These are phyloP conservation scores for Choristoneura fumiferana DNA, from an alignment of 1,140 invertebrate species.

Conservation along the genomic window DNA sequence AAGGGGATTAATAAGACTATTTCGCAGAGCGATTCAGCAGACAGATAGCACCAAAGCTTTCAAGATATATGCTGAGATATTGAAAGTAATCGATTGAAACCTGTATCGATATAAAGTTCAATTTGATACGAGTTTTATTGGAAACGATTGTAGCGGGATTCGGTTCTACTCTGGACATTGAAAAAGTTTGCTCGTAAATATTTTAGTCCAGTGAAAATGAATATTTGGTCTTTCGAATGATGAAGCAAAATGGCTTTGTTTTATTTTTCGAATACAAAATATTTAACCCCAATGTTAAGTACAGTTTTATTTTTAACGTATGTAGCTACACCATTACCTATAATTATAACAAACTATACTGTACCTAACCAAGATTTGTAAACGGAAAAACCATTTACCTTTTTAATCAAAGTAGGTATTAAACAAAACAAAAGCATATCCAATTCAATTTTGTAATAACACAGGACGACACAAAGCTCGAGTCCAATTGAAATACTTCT, in stretches of 20 bases:
- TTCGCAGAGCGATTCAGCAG: slow-evolving; percentile 60
- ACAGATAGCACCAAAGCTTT: slow-evolving; percentile 54
- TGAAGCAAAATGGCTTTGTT: neutral
- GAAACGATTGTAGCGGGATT: slow-evolving; percentile 21
- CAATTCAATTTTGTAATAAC: too few relatives aligned
- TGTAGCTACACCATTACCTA: too few relatives aligned
- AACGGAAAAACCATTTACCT: too few relatives aligned
- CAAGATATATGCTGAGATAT: slow-evolving; percentile 55
- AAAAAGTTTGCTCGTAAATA: slow-evolving; percentile 14
- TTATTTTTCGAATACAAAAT: too few relatives aligned
- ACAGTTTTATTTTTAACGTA: too few relatives aligned
- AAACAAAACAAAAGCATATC: too few relatives aligned
- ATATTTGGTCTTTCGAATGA: neutral
- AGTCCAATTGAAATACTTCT: too few relatives aligned
- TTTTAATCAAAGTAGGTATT: too few relatives aligned
- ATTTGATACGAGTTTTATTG: slow-evolving; percentile 37
- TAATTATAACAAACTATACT: too few relatives aligned
- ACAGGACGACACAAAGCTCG: too few relatives aligned
- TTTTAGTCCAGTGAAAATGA: neutral
- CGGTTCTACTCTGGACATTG: slow-evolving; percentile 1
- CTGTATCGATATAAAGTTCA: slow-evolving; percentile 40
- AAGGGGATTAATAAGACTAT: slow-evolving; percentile 77
- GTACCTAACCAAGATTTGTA: too few relatives aligned
- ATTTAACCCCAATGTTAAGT: too few relatives aligned
- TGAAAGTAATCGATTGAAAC: slow-evolving; percentile 67